A percentile compares a stretch with the other conserved stretches of the same genome.
These are phyloP conservation scores for Synaphobranchus kaupii DNA, from an alignment of 2,797 vertebrate species.

Conservation along the genomic window DNA sequence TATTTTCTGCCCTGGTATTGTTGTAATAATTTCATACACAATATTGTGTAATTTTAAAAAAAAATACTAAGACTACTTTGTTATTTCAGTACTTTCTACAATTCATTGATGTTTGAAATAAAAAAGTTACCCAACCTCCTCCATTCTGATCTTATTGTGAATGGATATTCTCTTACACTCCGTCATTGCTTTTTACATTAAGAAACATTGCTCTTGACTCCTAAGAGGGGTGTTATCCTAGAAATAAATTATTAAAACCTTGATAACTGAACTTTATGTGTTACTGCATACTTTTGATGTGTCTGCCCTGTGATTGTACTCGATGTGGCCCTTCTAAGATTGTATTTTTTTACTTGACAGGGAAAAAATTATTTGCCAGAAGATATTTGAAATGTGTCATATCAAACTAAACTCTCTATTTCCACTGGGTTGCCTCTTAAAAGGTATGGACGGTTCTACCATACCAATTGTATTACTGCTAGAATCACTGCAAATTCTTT, in stretches of 20 bases:
- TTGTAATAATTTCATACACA: not conserved
- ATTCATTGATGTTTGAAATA: too few relatives aligned
- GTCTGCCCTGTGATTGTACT: not conserved
- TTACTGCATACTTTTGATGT: not conserved
- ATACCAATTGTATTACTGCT: conserved; percentile 57
- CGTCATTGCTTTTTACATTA: not conserved
- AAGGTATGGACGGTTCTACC: conserved; percentile 47
- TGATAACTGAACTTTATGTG: not conserved
- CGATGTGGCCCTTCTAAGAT: not conserved
- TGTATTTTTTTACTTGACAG: not conserved
- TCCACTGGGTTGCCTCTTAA: conserved; percentile 41
- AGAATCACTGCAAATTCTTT: conserved; percentile 43
- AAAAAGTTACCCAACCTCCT: not conserved
- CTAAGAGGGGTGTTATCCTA: not conserved
- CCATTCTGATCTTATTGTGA: not conserved
- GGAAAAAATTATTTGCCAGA: not conserved
- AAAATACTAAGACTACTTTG: too few relatives aligned
- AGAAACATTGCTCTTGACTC: not conserved
- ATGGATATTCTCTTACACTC: not conserved
- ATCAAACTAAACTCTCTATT: conserved; percentile 57
- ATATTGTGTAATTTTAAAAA: too few relatives aligned
- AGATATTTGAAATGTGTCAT: conserved; percentile 49
- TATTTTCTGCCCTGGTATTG: not conserved
- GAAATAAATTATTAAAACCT: not conserved
- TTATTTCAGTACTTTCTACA: too few relatives aligned